Percentiles rank a stretch among this genome's conserved stretches.
These are phyloP conservation scores for Rhynchotus rufescens DNA, from an alignment of 2,797 vertebrate genomes.

Conservation along the genomic window DNA sequence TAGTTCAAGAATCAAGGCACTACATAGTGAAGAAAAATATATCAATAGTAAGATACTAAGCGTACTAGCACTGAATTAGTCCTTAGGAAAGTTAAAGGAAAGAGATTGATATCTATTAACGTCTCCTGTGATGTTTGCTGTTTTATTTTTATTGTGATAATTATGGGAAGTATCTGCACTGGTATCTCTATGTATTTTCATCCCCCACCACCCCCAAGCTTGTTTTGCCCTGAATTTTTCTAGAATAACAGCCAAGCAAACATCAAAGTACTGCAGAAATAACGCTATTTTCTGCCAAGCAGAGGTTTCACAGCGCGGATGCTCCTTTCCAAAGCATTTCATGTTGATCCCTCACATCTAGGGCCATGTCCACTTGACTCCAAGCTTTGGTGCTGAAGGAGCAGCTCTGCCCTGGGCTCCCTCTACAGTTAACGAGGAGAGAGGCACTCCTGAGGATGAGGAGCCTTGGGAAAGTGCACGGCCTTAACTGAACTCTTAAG, in stretches of 20 bases:
- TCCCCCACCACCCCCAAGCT: too few relatives aligned
- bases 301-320: neutral
- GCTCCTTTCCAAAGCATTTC: neutral
- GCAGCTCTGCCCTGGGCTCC: neutral
- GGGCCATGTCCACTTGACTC: neutral
- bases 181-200: neutral
- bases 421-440: rapidly evolving
- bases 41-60: neutral
- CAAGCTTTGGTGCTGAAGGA: neutral
- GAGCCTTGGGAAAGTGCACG: neutral
- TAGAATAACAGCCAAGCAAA: neutral
- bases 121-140: neutral
- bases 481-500: neutral
- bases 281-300: neutral
- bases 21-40: neutral
- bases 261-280: neutral
- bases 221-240: neutral
- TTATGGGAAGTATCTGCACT: neutral
- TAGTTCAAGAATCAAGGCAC: neutral
- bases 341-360: neutral
- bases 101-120: neutral
- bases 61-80: neutral
- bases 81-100: neutral
- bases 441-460: neutral
- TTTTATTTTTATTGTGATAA: neutral